Evolutionary conservation across 2,797 vertebrate species (phyloP).

Genomic region (Myotis findleyi): DNA sequence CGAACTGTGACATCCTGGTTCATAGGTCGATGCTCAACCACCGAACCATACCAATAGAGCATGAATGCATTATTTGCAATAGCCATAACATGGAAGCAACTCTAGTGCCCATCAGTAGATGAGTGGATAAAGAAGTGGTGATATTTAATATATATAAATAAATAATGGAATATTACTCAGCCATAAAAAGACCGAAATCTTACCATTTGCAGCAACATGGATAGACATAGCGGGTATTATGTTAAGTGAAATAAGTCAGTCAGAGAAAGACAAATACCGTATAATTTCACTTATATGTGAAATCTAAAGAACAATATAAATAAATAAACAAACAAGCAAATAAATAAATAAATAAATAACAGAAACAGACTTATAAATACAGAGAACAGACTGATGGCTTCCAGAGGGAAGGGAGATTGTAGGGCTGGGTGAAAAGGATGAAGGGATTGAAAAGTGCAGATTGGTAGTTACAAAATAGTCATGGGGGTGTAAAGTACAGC

Average conservation of each 20-base stretch:
- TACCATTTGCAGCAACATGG: neutral
- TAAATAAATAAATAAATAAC: neutral
- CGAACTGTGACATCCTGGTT: no score
- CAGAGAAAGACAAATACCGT: neutral
- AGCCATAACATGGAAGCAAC: neutral
- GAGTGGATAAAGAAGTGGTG: neutral
- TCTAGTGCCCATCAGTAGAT: neutral
- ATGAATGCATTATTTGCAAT: neutral
- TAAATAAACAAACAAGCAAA: neutral
- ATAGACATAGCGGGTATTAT: neutral
- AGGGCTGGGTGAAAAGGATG: neutral
- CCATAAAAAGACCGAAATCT: neutral
- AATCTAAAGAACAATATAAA: neutral
- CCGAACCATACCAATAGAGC: neutral
- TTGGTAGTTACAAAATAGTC: neutral
- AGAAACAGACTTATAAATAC: neutral
- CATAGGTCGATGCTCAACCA: no score
- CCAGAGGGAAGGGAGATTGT: neutral
- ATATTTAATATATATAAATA: neutral
- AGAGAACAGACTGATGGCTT: neutral
- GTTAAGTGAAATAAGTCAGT: neutral
- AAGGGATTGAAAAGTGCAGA: neutral
- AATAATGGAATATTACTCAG: neutral
- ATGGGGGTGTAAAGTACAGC: neutral
- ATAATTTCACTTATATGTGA: neutral